phyloP scores from a whole-genome alignment of 2,888 invertebrate genomes.

The Drosophila antonietae region DNA sequence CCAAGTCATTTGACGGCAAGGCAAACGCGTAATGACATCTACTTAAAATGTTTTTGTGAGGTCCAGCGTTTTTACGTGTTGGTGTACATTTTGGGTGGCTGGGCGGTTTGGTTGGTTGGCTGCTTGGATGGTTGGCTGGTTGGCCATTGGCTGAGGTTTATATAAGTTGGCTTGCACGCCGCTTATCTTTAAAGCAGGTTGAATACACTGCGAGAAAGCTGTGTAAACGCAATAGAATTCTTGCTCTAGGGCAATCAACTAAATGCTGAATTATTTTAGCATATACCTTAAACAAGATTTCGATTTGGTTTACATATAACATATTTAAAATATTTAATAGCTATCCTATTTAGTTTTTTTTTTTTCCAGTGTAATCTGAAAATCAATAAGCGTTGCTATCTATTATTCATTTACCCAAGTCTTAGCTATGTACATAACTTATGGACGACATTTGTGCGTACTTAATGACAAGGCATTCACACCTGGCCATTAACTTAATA shows the following conservation, averaged over 20 bases:
- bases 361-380: constrained; percentile 33
- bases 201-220: constrained; percentile 6
- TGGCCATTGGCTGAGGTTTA: constrained; percentile 16
- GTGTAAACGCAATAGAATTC: neutral
- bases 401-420: constrained; percentile 13
- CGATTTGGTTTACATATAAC: neutral
- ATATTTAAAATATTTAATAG: neutral
- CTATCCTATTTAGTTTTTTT: neutral
- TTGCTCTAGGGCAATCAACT: too few species aligned
- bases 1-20: constrained; percentile 41
- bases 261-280: neutral
- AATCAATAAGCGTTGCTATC: constrained; percentile 42
- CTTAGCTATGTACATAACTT: constrained; percentile 29
- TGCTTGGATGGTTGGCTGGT: constrained; percentile 3
- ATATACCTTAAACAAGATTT: too few species aligned
- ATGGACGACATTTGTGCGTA: constrained; percentile 22
- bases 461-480: constrained; percentile 37
- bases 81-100: constrained; percentile 4
- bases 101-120: neutral
- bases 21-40: constrained; percentile 41
- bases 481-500: constrained; percentile 42
- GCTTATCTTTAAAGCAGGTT: constrained; percentile 43
- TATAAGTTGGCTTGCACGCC: constrained; percentile 25
- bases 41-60: constrained; percentile 48
- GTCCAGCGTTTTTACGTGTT: constrained; percentile 31